phyloP scores from a whole-genome alignment of 2,113 vertebrate genomes.

The Phylloscopus trochilus region DNA sequence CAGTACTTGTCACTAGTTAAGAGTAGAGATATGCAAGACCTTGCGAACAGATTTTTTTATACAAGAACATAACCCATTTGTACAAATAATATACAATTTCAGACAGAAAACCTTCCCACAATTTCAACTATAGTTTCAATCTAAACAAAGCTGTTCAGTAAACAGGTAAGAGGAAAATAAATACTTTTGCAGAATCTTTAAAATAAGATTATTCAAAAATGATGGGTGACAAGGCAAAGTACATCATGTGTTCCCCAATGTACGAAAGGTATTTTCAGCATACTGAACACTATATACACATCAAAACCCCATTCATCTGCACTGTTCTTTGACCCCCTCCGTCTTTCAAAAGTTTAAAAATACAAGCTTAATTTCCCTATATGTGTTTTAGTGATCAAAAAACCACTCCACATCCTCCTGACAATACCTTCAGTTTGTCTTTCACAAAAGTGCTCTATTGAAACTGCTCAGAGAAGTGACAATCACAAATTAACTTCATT shows the following conservation, averaged over 20 bases:
- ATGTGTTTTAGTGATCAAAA: background rate
- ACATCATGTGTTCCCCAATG: fast-evolving
- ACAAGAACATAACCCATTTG: background rate
- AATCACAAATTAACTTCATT: background rate
- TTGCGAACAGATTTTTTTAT: background rate
- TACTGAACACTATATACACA: background rate
- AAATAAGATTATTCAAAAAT: background rate
- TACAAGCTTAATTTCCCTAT: background rate
- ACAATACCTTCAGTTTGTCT: background rate
- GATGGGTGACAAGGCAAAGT: background rate
- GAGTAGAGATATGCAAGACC: background rate
- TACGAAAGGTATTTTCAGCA: background rate
- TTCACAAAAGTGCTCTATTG: background rate
- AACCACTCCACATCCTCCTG: background rate
- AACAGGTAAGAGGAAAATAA: background rate
- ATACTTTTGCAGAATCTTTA: background rate
- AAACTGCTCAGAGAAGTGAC: background rate
- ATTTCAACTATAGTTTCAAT: background rate
- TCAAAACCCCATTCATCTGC: fast-evolving
- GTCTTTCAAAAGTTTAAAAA: background rate
- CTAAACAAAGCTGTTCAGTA: background rate
- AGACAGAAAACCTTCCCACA: background rate
- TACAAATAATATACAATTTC: background rate
- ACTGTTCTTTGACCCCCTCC: background rate
- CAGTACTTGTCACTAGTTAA: background rate